These are phyloP conservation scores for Lasioglossum zephyrum DNA, from an alignment of 2,888 invertebrate species.

Conservation along the genomic window DNA sequence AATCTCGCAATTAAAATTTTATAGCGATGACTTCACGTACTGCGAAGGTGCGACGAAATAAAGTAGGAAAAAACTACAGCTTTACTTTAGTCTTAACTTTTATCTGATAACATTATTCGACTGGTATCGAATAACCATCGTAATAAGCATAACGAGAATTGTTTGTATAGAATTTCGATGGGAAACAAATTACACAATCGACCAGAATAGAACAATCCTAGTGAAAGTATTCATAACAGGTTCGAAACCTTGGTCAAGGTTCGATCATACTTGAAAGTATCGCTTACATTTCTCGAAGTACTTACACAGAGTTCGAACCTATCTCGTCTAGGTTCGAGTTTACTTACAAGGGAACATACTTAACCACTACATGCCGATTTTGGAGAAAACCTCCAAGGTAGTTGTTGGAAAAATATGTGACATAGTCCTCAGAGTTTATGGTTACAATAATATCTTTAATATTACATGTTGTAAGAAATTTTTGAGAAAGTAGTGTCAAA, in stretches of 20 bases:
- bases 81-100: no score
- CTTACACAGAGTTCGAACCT: not conserved
- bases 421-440: not conserved
- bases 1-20: no score
- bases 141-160: not conserved
- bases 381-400: not conserved
- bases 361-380: not conserved
- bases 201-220: not conserved
- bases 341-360: slow-evolving; percentile 11
- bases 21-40: no score
- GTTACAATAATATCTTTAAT: not conserved
- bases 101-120: no score
- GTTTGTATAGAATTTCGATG: not conserved
- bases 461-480: not conserved
- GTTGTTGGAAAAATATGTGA: not conserved
- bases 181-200: not conserved
- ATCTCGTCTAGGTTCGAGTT: slow-evolving; percentile 1
- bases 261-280: slow-evolving; percentile 11
- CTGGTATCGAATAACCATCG: no score
- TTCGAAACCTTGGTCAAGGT: slow-evolving; percentile 8
- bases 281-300: not conserved
- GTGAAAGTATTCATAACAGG: not conserved
- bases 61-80: no score
- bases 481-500: not conserved
- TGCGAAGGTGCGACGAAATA: no score